These are phyloP conservation scores for Meloidogyne chitwoodi DNA, from an alignment of 1,140 invertebrate genomes.

Conservation along the genomic window DNA sequence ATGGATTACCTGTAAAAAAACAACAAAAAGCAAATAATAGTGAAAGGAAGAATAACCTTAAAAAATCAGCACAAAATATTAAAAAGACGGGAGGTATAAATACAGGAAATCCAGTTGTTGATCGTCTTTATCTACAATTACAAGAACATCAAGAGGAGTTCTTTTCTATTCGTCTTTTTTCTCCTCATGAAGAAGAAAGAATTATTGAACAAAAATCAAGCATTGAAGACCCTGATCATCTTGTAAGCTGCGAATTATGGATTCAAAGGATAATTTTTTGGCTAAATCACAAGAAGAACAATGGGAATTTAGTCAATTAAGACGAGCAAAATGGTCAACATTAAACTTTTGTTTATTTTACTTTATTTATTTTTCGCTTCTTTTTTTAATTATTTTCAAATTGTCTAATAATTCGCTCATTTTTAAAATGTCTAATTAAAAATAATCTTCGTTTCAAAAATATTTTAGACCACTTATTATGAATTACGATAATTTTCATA, in stretches of 20 bases:
- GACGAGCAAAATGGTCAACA: slow-evolving; percentile 90
- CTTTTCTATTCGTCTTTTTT: slow-evolving; percentile 91
- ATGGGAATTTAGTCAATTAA: slow-evolving; percentile 90
- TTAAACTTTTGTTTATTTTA: slow-evolving; percentile 95
- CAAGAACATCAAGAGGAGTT: slow-evolving; percentile 97
- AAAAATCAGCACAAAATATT: slow-evolving; percentile 72
- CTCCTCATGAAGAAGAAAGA: slow-evolving; percentile 68
- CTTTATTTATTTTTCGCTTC: too few relatives aligned
- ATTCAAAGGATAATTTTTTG: slow-evolving; percentile 95
- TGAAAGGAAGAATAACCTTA: slow-evolving; percentile 93
- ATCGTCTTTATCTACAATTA: slow-evolving; percentile 96
- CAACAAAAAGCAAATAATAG: slow-evolving; percentile 39
- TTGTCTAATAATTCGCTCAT: too few relatives aligned
- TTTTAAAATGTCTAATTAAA: too few relatives aligned
- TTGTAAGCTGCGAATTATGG: slow-evolving; percentile 97
- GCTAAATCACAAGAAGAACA: slow-evolving; percentile 97
- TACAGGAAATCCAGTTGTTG: slow-evolving; percentile 89
- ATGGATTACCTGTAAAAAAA: slow-evolving; percentile 41
- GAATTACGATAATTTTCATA: too few relatives aligned
- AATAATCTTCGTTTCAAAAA: too few relatives aligned
- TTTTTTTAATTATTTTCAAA: too few relatives aligned
- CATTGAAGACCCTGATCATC: slow-evolving; percentile 80
- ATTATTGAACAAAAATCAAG: slow-evolving; percentile 61
- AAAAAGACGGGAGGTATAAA: slow-evolving; percentile 90
- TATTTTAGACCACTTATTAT: too few relatives aligned